Base-by-base conservation (phyloP, 2,113 vertebrate species). In the Speoplatyrhinus poulsoni region DNA sequence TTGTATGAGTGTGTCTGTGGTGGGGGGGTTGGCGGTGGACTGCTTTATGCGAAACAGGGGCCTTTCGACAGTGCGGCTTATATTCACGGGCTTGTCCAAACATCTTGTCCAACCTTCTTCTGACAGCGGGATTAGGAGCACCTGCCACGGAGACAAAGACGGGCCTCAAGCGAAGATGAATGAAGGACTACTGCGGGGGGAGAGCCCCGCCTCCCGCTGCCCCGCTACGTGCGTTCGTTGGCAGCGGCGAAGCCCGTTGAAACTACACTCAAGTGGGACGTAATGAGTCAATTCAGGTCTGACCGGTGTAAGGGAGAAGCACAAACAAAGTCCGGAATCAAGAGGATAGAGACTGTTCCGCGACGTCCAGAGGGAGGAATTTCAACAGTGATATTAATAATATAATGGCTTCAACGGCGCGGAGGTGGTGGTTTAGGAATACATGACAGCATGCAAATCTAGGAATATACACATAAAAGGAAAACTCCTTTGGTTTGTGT, bases 101-200 rank as follows among this genome's bases (percentile, higher is more conserved):
- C 85, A 87, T 87, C 83, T 85, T 78, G 80, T 85, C 77, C 75
- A 0, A 60, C 75, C 15, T 69, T 65, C 36, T 81, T 81, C 80
- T 86, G 86, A 86, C 82, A 84, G 80, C 66, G 26, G 88, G 86
- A 90, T 90, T 87, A 88, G 82, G 80, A 84, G 85, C 86, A 88
- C 86, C 85, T 90, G 85, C 85, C 82, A 79, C 5, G 3, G 1
- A 72, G 72, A 90, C 86, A 90, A 88, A 88, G 76, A 54, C 73
- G 16, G 76, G 76, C 83, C 84, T 81, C 68, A n/a, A 13, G 79
- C 59, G 68, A 70, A 79, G 69, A 85, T 77, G 78, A 90, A 90
- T 83, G 83, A 83, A 83, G 85, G 48, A 79, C 82, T 52, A 73
- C 70, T 58, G 70, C 67, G 9, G 11, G 10, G 8, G 73, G 67